Evolutionary conservation across 1,140 invertebrate species (phyloP).

Genomic region (Zaprionus ghesquierei): DNA sequence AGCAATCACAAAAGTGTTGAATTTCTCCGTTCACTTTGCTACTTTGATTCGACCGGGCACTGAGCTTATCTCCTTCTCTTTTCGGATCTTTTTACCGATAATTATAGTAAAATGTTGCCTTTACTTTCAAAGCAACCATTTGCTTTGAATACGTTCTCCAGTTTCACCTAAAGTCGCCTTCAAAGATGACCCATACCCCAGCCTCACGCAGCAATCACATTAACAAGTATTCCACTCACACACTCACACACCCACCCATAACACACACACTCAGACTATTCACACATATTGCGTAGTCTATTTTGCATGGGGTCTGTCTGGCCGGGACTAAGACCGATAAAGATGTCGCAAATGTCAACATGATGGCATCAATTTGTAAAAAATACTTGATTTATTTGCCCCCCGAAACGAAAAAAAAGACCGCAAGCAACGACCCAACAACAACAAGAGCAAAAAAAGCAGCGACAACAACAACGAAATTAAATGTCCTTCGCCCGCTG

Average conservation of each 20-base stretch:
- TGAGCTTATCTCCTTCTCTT: constrained; percentile 1
- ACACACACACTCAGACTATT: neutral
- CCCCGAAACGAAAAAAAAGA: constrained; percentile 14
- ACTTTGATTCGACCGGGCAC: neutral
- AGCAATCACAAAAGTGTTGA: constrained; percentile 55
- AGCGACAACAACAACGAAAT: constrained; percentile 51
- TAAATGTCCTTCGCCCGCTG: constrained; percentile 66
- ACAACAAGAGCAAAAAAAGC: constrained; percentile 31
- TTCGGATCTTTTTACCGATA: constrained; percentile 11
- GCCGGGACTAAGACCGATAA: constrained; percentile 57
- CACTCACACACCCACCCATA: neutral
- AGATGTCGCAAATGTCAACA: constrained; percentile 80
- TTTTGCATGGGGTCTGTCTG: constrained; percentile 25
- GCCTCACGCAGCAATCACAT: constrained; percentile 28
- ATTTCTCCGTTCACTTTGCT: constrained; percentile 53
- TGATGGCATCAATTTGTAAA: constrained; percentile 81
- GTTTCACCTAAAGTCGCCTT: neutral
- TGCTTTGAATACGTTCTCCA: neutral
- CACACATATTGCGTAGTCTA: neutral
- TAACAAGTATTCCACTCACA: constrained; percentile 9
- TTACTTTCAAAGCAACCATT: neutral
- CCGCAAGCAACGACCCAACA: constrained; percentile 23
- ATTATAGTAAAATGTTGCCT: constrained; percentile 10
- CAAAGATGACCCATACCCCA: neutral
- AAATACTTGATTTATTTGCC: constrained; percentile 78